Evolutionary conservation across 2,888 invertebrate genomes (phyloP).

Genomic region (Trichacis sp.): DNA sequence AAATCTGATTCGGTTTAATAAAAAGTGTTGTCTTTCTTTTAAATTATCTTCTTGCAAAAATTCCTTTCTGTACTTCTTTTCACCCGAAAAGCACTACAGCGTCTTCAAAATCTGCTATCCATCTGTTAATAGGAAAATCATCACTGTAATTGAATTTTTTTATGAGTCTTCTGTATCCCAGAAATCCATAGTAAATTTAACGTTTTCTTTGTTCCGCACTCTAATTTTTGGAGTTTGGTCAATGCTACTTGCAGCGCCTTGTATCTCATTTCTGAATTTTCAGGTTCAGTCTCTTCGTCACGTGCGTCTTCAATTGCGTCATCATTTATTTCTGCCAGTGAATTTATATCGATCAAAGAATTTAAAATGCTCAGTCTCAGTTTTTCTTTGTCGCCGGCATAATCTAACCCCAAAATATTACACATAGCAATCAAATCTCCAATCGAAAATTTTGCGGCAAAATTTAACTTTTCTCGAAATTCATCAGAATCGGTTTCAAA

Average conservation of each 20-base stretch:
- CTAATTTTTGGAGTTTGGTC: no score
- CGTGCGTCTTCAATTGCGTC: no score
- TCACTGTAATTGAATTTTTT: slow-evolving; percentile 14
- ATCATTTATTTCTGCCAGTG: no score
- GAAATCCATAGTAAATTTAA: slow-evolving; percentile 5
- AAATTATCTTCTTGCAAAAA: slow-evolving; percentile 22
- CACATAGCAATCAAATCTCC: background rate
- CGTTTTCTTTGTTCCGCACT: no score
- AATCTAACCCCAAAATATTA: slow-evolving; percentile 8
- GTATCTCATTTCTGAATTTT: no score
- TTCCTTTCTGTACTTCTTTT: slow-evolving; percentile 14
- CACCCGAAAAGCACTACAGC: background rate
- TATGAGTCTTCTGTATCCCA: slow-evolving; percentile 3
- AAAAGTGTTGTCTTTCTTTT: slow-evolving; percentile 9
- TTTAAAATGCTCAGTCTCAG: background rate
- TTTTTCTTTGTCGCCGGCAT: background rate
- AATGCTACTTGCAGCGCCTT: no score
- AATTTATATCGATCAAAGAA: no score
- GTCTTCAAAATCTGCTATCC: no score
- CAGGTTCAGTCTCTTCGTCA: no score
- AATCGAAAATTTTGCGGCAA: no score
- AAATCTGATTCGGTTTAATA: slow-evolving; percentile 11
- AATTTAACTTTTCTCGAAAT: no score
- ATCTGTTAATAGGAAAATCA: background rate
- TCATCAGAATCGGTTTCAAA: no score